A percentile compares a stretch with the other conserved stretches of the same genome.
phyloP scores from a whole-genome alignment of 2,797 vertebrate species.

The Myotis pilosus region DNA sequence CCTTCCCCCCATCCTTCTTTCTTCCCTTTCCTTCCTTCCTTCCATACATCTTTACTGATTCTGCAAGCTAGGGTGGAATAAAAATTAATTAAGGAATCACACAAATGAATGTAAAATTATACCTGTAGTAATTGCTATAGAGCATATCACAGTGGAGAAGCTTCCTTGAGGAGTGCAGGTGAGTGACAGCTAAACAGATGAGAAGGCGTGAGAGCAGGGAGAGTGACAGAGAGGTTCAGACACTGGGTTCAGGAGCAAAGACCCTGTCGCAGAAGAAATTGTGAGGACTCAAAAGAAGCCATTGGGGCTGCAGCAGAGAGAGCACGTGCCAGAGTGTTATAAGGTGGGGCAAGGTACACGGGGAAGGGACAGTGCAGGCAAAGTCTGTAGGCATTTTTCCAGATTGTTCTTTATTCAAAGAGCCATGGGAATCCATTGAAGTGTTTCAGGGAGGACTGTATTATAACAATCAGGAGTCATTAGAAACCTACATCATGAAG shows the following conservation, averaged over 20 bases:
- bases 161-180: neutral
- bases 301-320: neutral
- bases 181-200: neutral
- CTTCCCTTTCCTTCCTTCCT: neutral
- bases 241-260: neutral
- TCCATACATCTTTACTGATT: neutral
- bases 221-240: neutral
- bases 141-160: neutral
- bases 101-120: neutral
- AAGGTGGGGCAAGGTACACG: accelerated
- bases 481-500: neutral
- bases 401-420: neutral
- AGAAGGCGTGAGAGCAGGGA: neutral
- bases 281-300: neutral
- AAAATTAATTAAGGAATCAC: neutral
- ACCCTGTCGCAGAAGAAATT: neutral
- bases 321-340: neutral
- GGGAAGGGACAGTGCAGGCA: neutral
- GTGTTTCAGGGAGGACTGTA: neutral
- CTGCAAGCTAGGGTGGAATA: neutral
- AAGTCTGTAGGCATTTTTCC: neutral
- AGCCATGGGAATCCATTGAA: neutral
- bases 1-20: accelerated
- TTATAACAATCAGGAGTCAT: neutral
- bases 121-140: neutral